These are phyloP conservation scores for Macquaria ambigua DNA, from an alignment of 2,113 vertebrate species.

Conservation along the genomic window DNA sequence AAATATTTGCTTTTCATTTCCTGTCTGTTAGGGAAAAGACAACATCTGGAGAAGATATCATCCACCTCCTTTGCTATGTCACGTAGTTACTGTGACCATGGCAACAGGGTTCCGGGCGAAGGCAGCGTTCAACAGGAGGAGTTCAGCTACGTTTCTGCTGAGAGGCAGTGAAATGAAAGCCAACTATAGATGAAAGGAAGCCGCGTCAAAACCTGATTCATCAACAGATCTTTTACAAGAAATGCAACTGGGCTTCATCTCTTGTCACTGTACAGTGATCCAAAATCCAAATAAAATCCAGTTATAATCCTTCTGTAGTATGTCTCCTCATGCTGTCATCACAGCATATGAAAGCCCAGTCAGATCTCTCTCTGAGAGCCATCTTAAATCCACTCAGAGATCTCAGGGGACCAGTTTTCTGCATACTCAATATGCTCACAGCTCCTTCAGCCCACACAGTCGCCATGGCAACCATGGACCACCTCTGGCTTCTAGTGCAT, in stretches of 20 bases:
- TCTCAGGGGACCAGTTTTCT: conserved; percentile 85
- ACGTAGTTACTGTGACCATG: conserved; percentile 71
- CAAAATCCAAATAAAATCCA: conserved; percentile 26
- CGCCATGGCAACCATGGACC: conserved; percentile 86
- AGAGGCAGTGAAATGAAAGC: conserved; percentile 34
- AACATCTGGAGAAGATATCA: conserved; percentile 73
- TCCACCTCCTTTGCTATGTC: conserved; percentile 64
- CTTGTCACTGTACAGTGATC: neutral
- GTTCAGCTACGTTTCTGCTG: conserved; percentile 14
- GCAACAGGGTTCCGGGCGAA: conserved; percentile 53
- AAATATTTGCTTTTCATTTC: conserved; percentile 74
- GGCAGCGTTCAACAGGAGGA: conserved; percentile 32
- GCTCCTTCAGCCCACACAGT: conserved; percentile 83
- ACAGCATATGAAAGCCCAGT: conserved; percentile 39
- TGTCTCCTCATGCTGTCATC: conserved; percentile 32
- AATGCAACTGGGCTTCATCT: conserved; percentile 23
- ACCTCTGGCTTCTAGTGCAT: conserved; percentile 76
- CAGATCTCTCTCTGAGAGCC: conserved; percentile 70
- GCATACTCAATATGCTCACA: conserved; percentile 85
- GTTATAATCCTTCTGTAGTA: conserved; percentile 7
- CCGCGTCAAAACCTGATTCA: neutral
- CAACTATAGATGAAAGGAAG: conserved; percentile 25
- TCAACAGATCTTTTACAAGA: conserved; percentile 32
- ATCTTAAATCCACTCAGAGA: conserved; percentile 79
- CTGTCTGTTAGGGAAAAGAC: conserved; percentile 44